These are phyloP conservation scores for Leptinotarsa haldemani DNA, from an alignment of 2,888 invertebrate genomes.

Conservation along the genomic window DNA sequence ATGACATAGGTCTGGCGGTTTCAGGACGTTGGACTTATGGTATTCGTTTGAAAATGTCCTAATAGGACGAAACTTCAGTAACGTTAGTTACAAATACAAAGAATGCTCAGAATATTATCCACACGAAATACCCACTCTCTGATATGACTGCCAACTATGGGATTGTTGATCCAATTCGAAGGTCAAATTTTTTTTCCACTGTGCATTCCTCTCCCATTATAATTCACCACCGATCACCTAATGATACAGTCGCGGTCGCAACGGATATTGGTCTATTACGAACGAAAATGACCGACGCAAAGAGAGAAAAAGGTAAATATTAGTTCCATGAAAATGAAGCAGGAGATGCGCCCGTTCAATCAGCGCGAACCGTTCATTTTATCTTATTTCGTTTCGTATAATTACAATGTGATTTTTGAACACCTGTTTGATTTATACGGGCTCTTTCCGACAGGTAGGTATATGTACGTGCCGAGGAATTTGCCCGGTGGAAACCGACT, in stretches of 20 bases:
- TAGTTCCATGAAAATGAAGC: slow-evolving; percentile 24
- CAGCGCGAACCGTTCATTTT: slow-evolving; percentile 22
- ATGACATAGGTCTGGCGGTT: too few species aligned
- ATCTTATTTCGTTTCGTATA: slow-evolving; percentile 36
- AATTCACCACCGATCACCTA: not conserved
- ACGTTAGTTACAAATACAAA: too few species aligned
- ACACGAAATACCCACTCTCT: not conserved
- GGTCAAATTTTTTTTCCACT: not conserved
- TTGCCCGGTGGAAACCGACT: not conserved
- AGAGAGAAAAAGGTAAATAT: slow-evolving; percentile 16
- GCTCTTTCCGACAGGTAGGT: slow-evolving; percentile 25
- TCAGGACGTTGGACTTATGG: too few species aligned
- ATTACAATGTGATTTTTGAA: slow-evolving; percentile 44
- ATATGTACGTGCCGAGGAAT: slow-evolving; percentile 11
- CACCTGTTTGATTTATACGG: slow-evolving; percentile 39
- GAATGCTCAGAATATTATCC: not conserved
- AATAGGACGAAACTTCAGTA: too few species aligned
- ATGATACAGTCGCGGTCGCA: not conserved
- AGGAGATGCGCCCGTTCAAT: slow-evolving; percentile 24
- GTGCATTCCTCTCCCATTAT: not conserved
- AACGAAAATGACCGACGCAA: slow-evolving; percentile 4
- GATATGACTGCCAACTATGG: not conserved
- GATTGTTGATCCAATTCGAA: not conserved
- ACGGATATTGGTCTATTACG: slow-evolving; percentile 12
- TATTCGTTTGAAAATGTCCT: too few species aligned